A percentile compares a stretch with the other conserved stretches of the same genome.
These are phyloP conservation scores for Pandemis heparana DNA, from an alignment of 2,888 invertebrate genomes.

Conservation along the genomic window DNA sequence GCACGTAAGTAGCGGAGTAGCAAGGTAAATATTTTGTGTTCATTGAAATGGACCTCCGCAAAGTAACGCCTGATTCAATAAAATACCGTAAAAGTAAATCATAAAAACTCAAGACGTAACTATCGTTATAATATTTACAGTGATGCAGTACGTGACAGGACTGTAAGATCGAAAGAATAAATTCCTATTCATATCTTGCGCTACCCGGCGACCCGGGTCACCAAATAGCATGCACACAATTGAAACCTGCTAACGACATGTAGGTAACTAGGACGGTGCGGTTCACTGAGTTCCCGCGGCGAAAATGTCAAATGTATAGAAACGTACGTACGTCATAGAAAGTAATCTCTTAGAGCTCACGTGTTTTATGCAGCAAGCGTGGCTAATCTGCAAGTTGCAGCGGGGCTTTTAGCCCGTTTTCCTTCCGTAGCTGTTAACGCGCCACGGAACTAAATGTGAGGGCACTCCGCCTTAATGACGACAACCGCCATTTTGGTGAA, in stretches of 20 bases:
- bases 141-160: not conserved
- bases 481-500: conserved; percentile 74
- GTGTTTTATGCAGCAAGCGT: conserved; percentile 72
- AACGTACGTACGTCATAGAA: conserved; percentile 51
- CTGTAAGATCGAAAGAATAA: conserved; percentile 12
- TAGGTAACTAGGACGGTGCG: conserved; percentile 46
- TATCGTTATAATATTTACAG: not conserved
- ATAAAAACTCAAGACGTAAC: too few species aligned
- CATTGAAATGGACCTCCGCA: too few species aligned
- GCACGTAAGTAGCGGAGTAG: too few species aligned
- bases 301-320: conserved; percentile 46
- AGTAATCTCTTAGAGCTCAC: conserved; percentile 74
- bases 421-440: conserved; percentile 77
- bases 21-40: too few species aligned
- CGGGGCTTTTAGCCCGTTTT: conserved; percentile 76
- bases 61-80: too few species aligned
- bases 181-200: conserved; percentile 33
- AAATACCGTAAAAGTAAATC: too few species aligned
- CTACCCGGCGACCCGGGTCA: conserved; percentile 28
- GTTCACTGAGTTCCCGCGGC: conserved; percentile 42
- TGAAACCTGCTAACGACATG: conserved; percentile 41
- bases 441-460: conserved; percentile 66
- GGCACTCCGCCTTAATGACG: conserved; percentile 79
- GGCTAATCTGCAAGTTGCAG: conserved; percentile 78
- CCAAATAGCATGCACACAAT: conserved; percentile 39